A percentile compares a stretch with the other conserved stretches of the same genome.
Conservation (phyloP, 2,113 vertebrate genomes). For the Origma solitaria region DNA sequence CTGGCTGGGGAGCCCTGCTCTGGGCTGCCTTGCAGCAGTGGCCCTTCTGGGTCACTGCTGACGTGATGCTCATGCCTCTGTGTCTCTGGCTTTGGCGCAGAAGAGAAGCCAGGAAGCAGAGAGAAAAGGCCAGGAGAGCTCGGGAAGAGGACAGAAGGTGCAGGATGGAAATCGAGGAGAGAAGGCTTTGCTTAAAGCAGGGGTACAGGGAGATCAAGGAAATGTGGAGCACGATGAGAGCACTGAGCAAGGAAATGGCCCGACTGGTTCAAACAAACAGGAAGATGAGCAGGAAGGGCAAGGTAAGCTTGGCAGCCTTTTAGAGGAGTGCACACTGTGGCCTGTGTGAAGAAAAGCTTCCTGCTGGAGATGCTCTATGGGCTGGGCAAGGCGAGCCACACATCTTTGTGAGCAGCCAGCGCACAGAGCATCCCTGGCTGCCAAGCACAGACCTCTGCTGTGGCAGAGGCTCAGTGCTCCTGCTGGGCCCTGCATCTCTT, state of each 20-base stretch:
- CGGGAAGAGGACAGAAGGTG: too few species aligned
- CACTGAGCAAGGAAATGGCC: accelerated
- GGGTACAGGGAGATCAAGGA: accelerated
- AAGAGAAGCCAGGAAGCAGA: not conserved
- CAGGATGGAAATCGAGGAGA: accelerated
- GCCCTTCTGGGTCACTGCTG: not conserved
- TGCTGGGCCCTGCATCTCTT: not conserved
- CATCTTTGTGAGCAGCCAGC: not conserved
- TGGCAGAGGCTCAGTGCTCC: not conserved
- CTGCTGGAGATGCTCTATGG: not conserved
- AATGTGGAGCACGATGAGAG: accelerated
- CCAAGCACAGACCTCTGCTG: not conserved
- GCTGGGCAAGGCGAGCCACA: not conserved
- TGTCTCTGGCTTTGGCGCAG: accelerated
- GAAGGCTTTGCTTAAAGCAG: not conserved
- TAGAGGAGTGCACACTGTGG: not conserved
- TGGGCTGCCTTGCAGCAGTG: too few species aligned
- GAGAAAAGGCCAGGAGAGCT: not conserved
- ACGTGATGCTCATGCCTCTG: not conserved
- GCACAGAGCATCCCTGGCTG: not conserved
- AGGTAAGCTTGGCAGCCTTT: not conserved
- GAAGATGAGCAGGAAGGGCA: accelerated
- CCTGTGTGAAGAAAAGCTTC: not conserved
- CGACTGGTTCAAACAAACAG: accelerated
- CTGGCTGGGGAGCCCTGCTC: not conserved